Evolutionary conservation across 1,140 invertebrate species (phyloP).

Genomic region (Diachasma alloeum): DNA sequence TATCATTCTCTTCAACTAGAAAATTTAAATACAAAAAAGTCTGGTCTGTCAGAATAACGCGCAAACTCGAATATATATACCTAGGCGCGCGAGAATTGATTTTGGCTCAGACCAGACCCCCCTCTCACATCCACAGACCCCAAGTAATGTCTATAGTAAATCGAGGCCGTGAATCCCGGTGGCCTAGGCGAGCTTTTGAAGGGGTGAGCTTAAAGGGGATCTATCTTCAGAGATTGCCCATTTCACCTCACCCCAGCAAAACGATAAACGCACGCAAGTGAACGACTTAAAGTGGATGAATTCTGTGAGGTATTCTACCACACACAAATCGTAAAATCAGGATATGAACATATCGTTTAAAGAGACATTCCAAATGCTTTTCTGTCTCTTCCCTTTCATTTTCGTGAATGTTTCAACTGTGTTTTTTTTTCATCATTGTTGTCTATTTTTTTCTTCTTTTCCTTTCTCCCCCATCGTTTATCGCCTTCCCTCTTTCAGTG

Average conservation of each 20-base stretch:
- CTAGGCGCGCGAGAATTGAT: constrained; percentile 39
- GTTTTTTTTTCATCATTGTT: not conserved
- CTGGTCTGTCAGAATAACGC: not conserved
- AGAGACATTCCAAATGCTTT: not conserved
- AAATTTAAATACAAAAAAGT: no score
- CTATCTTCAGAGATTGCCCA: not conserved
- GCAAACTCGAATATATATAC: not conserved
- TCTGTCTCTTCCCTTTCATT: constrained; percentile 15
- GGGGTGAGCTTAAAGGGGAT: constrained; percentile 22
- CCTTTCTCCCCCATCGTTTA: no score
- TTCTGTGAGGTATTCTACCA: not conserved
- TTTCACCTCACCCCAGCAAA: not conserved
- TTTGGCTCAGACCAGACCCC: constrained; percentile 25
- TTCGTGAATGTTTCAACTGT: constrained; percentile 10
- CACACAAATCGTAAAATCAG: not conserved
- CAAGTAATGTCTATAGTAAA: constrained; percentile 25
- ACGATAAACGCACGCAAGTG: not conserved
- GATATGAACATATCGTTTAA: constrained; percentile 29
- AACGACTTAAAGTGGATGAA: constrained; percentile 13
- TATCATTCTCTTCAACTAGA: no score
- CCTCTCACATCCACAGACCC: not conserved
- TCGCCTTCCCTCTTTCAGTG: not conserved
- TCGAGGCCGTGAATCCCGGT: constrained; percentile 29
- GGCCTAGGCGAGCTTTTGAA: constrained; percentile 15
- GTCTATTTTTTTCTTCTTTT: not conserved